Base-by-base conservation (phyloP, 2,888 invertebrate species). In the Xestia sexstrigata region DNA sequence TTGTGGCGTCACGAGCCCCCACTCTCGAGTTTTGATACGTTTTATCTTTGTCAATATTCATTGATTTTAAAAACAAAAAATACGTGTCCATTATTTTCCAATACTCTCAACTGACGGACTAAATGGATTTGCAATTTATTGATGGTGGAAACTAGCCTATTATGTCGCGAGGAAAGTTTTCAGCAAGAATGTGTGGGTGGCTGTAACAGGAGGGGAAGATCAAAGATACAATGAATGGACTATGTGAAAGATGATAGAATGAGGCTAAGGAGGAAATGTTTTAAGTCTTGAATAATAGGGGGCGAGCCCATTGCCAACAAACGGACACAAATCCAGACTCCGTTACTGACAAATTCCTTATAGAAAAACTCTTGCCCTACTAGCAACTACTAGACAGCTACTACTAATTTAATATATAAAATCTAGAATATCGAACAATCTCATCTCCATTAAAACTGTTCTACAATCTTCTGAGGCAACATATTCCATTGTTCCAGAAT, bases 401-500 rank as follows among this genome's bases (percentile, higher is more conserved):
- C 17, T 30, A 1, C n/a, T 26, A 58, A 58, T 15, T 26, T 26
- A 55, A n/a, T 23, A 49, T 23, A 9, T 23, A 45, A 20, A 35
- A n/a, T 0, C 0, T 63, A 35, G 15, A 35, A 20, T 30, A 39
- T 0, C 8, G 1, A 30, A 30, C 4, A 69, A 83, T 81, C 60
- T 72, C 79, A 81, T 81, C 69, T 72, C 83, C 79, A 2, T 35
- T 8, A 1, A n/a, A 55, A 30, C 7, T 0, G n/a, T 30, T 15
- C 15, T 9, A 26, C 49, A 60, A 17, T 65, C 0, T 52, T 60
- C 45, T 86, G 60, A 85, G 71, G 45, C 35, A 60, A 60, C 30
- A n/a, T 78, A 63, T 78, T 83, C 45, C 81, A 70, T 89, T 93
- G 91, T 96, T 96, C 39, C 96, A 96, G 96, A 95, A 91, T 95